Percentiles rank a stretch among this genome's conserved stretches.
Evolutionary conservation across 2,797 vertebrate genomes (phyloP).

Genomic region (Enteromius argenteus): DNA sequence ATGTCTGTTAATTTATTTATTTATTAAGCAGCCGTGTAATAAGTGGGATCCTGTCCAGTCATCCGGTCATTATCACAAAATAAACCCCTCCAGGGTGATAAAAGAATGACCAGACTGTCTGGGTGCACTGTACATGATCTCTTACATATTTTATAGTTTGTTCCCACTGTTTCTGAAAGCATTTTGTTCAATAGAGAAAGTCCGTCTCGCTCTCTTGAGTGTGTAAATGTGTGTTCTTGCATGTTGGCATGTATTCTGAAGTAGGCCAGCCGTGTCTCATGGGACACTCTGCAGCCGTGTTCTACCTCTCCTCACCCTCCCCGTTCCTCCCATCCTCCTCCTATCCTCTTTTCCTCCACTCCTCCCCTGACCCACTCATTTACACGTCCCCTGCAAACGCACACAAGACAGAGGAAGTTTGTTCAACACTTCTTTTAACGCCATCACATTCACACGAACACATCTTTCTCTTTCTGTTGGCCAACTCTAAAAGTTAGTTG

Average conservation of each 20-base stretch:
- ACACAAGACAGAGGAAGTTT: conserved; percentile 68
- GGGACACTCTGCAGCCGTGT: conserved; percentile 60
- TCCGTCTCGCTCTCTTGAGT: conserved; percentile 17
- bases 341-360: conserved; percentile 52
- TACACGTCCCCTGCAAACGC: conserved; percentile 50
- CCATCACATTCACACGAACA: neutral
- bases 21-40: neutral
- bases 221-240: conserved; percentile 43
- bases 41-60: neutral
- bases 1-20: neutral
- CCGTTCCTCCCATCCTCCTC: conserved; percentile 60
- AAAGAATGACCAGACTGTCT: neutral
- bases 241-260: conserved; percentile 59
- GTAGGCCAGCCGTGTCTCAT: conserved; percentile 68
- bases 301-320: conserved; percentile 53
- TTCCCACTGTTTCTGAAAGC: conserved; percentile 11
- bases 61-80: neutral
- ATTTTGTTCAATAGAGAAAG: conserved; percentile 19
- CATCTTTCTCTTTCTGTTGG: neutral
- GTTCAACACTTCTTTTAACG: conserved; percentile 68
- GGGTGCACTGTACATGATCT: neutral
- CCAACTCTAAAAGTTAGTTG: neutral
- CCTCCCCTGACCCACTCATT: conserved; percentile 40
- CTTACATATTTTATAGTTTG: conserved; percentile 13
- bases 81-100: neutral